Conservation (phyloP, 1,140 invertebrate genomes). For the Diorhabda sublineata region DNA sequence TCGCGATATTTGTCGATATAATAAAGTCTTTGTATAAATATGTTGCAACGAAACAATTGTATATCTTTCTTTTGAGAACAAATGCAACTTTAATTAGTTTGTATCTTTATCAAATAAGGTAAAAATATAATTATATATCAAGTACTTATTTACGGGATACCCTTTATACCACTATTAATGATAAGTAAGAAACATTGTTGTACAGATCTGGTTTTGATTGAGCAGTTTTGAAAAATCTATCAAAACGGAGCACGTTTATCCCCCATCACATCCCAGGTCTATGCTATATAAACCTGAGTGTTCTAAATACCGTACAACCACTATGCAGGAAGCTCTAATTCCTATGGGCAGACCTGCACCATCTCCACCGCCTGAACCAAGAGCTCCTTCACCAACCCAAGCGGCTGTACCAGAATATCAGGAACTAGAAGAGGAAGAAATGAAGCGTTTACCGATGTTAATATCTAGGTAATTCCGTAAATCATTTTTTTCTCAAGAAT, state of each 20-base stretch:
- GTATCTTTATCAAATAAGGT: too few species aligned
- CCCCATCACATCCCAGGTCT: slow-evolving; percentile 6
- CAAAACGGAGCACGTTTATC: slow-evolving; percentile 15
- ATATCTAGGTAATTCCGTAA: slow-evolving; percentile 56
- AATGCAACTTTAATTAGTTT: too few species aligned
- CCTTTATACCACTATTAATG: too few species aligned
- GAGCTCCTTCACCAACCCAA: slow-evolving; percentile 21
- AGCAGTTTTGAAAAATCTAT: neutral
- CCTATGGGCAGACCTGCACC: slow-evolving; percentile 27
- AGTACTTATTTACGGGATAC: too few species aligned
- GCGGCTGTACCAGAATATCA: slow-evolving; percentile 2
- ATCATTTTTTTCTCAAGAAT: too few species aligned
- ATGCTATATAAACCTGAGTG: slow-evolving; percentile 30
- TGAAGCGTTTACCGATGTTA: slow-evolving; percentile 48
- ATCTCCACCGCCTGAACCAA: slow-evolving; percentile 13
- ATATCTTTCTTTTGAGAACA: too few species aligned
- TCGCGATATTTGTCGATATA: too few species aligned
- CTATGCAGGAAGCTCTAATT: slow-evolving; percentile 33
- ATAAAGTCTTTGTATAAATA: too few species aligned
- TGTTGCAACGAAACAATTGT: too few species aligned
- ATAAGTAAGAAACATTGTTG: neutral
- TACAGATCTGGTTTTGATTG: neutral
- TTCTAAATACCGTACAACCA: slow-evolving; percentile 10
- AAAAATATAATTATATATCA: too few species aligned
- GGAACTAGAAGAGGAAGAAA: slow-evolving; percentile 14